Evolutionary conservation across 2,113 vertebrate genomes (phyloP).

Genomic region (Odocoileus virginianus): DNA sequence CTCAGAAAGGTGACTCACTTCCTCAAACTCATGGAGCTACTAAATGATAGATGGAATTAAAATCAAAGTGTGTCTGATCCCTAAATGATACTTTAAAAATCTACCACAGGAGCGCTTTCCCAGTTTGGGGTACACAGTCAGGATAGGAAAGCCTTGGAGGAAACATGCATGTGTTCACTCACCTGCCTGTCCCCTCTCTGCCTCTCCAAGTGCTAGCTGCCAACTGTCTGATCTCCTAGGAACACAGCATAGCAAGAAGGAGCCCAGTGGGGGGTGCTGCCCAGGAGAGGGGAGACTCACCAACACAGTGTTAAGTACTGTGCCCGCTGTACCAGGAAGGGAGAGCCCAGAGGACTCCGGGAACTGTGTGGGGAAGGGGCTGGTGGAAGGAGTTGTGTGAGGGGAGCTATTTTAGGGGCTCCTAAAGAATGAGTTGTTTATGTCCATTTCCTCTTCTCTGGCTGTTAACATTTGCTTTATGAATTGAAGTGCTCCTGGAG

Average conservation of each 20-base stretch:
- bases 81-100: neutral
- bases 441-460: neutral
- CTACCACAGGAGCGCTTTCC: neutral
- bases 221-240: neutral
- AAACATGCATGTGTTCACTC: neutral
- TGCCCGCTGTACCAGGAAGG: neutral
- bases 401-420: neutral
- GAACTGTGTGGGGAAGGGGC: neutral
- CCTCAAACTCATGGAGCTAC: neutral
- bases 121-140: neutral
- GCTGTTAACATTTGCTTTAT: neutral
- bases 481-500: neutral
- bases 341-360: fast-evolving
- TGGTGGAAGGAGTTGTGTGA: neutral
- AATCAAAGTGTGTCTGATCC: neutral
- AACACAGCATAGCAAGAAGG: neutral
- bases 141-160: neutral
- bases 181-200: neutral
- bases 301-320: neutral
- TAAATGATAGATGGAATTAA: neutral
- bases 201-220: neutral
- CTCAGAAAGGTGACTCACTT: neutral
- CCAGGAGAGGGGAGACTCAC: neutral
- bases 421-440: neutral
- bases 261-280: neutral